Evolutionary conservation across 2,113 vertebrate species (phyloP).

Genomic region (Thunnus thynnus): DNA sequence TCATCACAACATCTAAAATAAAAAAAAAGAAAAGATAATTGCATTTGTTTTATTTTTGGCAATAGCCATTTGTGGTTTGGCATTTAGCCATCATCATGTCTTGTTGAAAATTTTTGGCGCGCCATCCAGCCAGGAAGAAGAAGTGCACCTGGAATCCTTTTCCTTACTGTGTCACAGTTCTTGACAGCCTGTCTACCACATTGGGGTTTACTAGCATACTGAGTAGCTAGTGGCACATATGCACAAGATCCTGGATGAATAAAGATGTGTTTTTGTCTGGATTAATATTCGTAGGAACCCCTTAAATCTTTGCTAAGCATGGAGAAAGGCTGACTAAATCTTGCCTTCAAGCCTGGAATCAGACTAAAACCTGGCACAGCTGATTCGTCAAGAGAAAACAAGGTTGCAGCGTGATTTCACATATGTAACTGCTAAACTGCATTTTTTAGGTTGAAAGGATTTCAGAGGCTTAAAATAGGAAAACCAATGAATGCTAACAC

Average conservation of each 20-base stretch:
- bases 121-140: neutral
- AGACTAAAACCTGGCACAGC: constrained; percentile 38
- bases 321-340: constrained; percentile 23
- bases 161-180: neutral
- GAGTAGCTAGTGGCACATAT: neutral
- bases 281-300: constrained; percentile 11
- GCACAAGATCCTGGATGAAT: constrained; percentile 4
- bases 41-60: constrained; percentile 5
- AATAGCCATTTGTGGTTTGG: constrained; percentile 30
- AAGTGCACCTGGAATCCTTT: constrained; percentile 33
- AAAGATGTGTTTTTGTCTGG: constrained; percentile 18
- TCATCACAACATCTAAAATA: neutral
- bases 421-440: constrained; percentile 8
- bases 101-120: constrained; percentile 24
- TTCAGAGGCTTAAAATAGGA: constrained; percentile 43
- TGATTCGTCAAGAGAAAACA: constrained; percentile 56
- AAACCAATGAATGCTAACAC: constrained; percentile 28
- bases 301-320: constrained; percentile 26
- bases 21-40: neutral
- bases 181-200: neutral
- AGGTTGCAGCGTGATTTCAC: constrained; percentile 12
- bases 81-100: constrained; percentile 19
- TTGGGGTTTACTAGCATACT: neutral
- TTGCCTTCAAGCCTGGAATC: constrained; percentile 35
- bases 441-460: constrained; percentile 23